Conservation (phyloP, 2,888 invertebrate species). For the Callimorpha dominula region DNA sequence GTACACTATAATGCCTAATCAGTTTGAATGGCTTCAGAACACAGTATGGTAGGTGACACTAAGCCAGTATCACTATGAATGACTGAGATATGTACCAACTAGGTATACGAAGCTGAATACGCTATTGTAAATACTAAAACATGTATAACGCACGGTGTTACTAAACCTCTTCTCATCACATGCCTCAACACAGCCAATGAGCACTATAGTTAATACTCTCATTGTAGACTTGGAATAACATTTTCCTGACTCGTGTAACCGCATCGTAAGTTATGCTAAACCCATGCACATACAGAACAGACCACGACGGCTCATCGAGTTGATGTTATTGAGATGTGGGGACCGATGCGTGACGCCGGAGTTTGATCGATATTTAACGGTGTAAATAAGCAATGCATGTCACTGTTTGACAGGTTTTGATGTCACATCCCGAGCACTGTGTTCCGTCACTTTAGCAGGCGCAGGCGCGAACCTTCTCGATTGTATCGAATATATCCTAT, state of each 20-base stretch:
- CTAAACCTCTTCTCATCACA: conserved; percentile 86
- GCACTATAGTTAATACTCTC: conserved; percentile 85
- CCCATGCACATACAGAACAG: conserved; percentile 84
- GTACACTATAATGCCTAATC: conserved; percentile 71
- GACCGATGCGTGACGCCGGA: conserved; percentile 55
- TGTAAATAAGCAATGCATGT: conserved; percentile 86
- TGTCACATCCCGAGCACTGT: conserved; percentile 86
- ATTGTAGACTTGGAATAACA: conserved; percentile 86
- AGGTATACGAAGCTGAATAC: conserved; percentile 51
- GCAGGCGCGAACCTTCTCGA: conserved; percentile 73
- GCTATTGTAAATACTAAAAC: conserved; percentile 85
- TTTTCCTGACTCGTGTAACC: conserved; percentile 84
- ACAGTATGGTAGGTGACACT: conserved; percentile 67
- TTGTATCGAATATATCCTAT: conserved; percentile 44
- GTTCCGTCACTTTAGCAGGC: conserved; percentile 84
- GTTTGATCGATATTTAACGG: conserved; percentile 69
- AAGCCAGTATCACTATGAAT: conserved; percentile 69
- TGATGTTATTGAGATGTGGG: conserved; percentile 62
- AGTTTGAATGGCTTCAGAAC: conserved; percentile 76
- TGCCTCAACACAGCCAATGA: conserved; percentile 86
- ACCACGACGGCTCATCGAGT: conserved; percentile 70
- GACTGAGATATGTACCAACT: conserved; percentile 67
- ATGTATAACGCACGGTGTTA: conserved; percentile 85
- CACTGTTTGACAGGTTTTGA: conserved; percentile 86
- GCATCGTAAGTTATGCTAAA: conserved; percentile 86